Conservation (phyloP, 2,113 vertebrate genomes). For the Cavia aperea region DNA sequence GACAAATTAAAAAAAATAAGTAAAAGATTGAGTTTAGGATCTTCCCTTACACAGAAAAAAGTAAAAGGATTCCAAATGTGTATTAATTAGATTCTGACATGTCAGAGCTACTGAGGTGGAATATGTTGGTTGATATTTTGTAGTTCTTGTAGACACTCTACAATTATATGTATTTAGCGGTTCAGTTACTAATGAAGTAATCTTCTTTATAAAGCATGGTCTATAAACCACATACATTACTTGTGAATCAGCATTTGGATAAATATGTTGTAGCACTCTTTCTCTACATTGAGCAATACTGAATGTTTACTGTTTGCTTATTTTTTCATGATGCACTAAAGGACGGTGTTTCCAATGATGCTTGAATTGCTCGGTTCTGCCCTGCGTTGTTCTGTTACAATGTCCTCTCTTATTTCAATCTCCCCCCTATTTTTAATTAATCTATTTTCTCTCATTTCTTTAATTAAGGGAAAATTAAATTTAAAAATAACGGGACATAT, state of each 20-base stretch:
- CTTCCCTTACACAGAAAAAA: not conserved
- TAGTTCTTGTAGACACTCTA: not conserved
- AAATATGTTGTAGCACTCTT: not conserved
- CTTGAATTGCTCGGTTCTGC: too few species aligned
- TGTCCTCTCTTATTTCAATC: too few species aligned
- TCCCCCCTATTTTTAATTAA: too few species aligned
- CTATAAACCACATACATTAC: not conserved
- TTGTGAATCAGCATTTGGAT: not conserved
- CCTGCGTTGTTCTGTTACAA: too few species aligned
- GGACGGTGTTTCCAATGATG: too few species aligned
- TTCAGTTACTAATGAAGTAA: slow-evolving; percentile 14
- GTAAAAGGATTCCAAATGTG: not conserved
- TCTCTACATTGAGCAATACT: not conserved
- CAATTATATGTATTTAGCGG: not conserved
- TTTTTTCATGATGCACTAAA: slow-evolving; percentile 15
- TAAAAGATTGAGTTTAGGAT: not conserved
- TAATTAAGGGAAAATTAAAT: too few species aligned
- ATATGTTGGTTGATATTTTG: not conserved
- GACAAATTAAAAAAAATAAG: not conserved
- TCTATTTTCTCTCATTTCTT: too few species aligned
- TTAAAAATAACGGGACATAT: too few species aligned
- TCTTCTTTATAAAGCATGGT: not conserved
- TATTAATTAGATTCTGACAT: not conserved
- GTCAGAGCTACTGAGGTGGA: not conserved
- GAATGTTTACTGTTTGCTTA: not conserved